Evolutionary conservation across 2,888 invertebrate genomes (phyloP), one percentile per base, ranked within the genome.

Genomic region (Leucoma salicis): DNA sequence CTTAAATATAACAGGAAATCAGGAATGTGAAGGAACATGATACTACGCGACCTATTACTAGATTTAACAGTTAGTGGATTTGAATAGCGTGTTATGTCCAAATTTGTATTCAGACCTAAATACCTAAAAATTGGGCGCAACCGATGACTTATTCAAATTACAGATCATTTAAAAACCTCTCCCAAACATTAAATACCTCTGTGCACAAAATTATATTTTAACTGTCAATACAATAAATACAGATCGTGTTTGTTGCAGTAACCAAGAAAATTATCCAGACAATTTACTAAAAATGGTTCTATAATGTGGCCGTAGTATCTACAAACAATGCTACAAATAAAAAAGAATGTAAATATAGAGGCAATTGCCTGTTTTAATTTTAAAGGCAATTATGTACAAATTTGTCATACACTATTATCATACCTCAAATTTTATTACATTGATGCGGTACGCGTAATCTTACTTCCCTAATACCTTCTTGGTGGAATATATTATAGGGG

Each of bases 1-100:
- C 8, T 8, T 21, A 21, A 4, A 21, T 4, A 8, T 29, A 4
- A 29, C 5, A 29, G 1, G 12, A 29, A 29, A 14, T 39, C 16
- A 53, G 54, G 60, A 58, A 58, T 58, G 60, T 56, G 46, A 40
- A 53, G 48, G 44, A 45, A 41, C 27, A 28, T 21, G 16, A 29
- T 18, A 31, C 36, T 32, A 49, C 47, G 46, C 44, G 34, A 37
- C 33, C 16, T 37, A 16, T 38, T 32, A 39, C 49, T 42, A 56
- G 41, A 31, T 46, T 21, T 21, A 8, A 2, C 21, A 21, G 6
- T 21, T 8, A 4, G 21, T 21, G 21, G 7, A 21, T 21, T 21
- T n/a, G n/a, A n/a, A n/a, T n/a, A n/a, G n/a, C n/a, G n/a, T n/a
- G n/a, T 5, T 21, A 21, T 21, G 21, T 5, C 21, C 21, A 8